A percentile compares a stretch with the other conserved stretches of the same genome.
Evolutionary conservation across 2,797 vertebrate genomes (phyloP).

Genomic region (Lepilemur ruficaudatus): DNA sequence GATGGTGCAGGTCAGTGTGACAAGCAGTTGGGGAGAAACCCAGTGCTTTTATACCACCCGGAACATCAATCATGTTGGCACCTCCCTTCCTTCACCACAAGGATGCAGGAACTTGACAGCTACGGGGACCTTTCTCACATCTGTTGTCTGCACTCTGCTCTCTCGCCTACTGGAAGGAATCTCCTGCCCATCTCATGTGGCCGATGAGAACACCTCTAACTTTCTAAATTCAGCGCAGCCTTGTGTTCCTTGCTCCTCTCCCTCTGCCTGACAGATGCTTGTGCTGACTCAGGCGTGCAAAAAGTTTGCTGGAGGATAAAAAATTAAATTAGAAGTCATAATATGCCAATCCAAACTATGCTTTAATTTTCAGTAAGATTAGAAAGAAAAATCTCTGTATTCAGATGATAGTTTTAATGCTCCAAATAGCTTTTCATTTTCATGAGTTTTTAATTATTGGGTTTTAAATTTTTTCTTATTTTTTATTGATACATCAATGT

Average conservation of each 20-base stretch:
- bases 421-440: neutral
- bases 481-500: neutral
- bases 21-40: conserved; percentile 88
- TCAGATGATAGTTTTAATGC: neutral
- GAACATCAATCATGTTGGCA: conserved; percentile 85
- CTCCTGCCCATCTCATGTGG: conserved; percentile 86
- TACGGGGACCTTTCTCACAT: conserved; percentile 86
- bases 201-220: conserved; percentile 86
- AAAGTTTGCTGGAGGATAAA: conserved; percentile 25
- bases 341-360: neutral
- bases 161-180: conserved; percentile 88
- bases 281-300: conserved; percentile 61
- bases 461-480: neutral
- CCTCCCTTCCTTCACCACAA: conserved; percentile 90
- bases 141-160: conserved; percentile 85
- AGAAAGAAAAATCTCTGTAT: neutral
- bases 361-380: neutral
- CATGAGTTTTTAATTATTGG: neutral
- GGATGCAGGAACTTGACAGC: conserved; percentile 87
- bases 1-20: conserved; percentile 86
- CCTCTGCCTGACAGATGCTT: neutral
- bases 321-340: neutral
- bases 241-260: conserved; percentile 35
- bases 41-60: conserved; percentile 91
- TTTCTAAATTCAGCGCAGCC: conserved; percentile 87